Percentiles rank a stretch among this genome's conserved stretches.
These are phyloP conservation scores for Siderastrea radians DNA, from an alignment of 92 coral and sea anemone species.

Conservation along the genomic window DNA sequence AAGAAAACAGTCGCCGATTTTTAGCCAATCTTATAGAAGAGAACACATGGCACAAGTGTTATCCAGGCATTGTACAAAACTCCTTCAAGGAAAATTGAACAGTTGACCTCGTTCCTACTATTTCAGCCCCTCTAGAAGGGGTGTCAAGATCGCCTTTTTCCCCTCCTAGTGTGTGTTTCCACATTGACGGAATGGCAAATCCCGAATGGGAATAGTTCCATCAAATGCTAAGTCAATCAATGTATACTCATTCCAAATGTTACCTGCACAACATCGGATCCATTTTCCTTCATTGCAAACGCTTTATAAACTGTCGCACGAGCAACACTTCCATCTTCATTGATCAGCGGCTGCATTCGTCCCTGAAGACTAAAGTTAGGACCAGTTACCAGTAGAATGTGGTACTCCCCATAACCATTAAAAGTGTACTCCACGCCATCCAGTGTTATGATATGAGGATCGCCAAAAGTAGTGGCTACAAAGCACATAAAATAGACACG, in stretches of 20 bases:
- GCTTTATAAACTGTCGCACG: conserved; percentile 77
- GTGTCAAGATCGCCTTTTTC: too few species aligned
- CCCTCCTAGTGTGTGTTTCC: too few species aligned
- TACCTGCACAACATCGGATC: conserved; percentile 81
- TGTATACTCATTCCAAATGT: background rate
- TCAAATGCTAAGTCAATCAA: background rate
- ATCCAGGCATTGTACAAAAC: too few species aligned
- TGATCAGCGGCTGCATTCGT: conserved; percentile 81
- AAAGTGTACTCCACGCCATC: conserved; percentile 89
- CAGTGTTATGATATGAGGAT: conserved; percentile 88
- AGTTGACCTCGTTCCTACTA: too few species aligned
- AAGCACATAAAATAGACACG: background rate
- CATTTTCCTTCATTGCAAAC: conserved; percentile 69
- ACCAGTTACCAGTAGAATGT: conserved; percentile 50
- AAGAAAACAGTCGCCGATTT: background rate
- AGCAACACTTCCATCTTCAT: conserved; percentile 19
- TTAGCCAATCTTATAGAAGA: background rate
- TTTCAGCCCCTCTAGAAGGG: too few species aligned
- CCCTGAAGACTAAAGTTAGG: conserved; percentile 75
- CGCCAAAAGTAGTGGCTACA: conserved; percentile 83
- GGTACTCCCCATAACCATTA: conserved; percentile 85
- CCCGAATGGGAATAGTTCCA: too few species aligned
- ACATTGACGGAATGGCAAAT: too few species aligned
- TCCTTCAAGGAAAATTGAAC: too few species aligned
- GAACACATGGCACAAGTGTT: too few species aligned